Evolutionary conservation across 2,797 vertebrate species (phyloP).

Genomic region (Amniataba percoides): DNA sequence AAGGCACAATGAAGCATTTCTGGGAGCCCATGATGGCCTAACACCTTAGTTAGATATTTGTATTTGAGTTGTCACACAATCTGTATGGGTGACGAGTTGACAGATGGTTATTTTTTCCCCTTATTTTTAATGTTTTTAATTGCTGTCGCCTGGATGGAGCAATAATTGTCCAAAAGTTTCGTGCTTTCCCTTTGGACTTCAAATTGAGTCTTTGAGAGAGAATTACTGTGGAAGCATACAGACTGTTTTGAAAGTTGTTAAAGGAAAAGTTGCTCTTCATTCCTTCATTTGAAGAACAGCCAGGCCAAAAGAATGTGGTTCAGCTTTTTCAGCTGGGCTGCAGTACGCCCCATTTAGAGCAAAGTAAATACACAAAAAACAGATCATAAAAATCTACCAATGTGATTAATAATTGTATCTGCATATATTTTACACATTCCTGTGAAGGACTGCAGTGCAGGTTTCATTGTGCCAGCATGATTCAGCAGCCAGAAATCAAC

Average conservation of each 20-base stretch:
- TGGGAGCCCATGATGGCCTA: no score
- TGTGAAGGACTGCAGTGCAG: not conserved
- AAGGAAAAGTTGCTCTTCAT: not conserved
- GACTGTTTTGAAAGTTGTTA: constrained; percentile 27
- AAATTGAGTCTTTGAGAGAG: not conserved
- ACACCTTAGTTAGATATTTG: no score
- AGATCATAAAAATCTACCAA: not conserved
- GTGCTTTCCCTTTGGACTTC: not conserved
- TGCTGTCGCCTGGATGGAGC: constrained; percentile 4
- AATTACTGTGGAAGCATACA: constrained; percentile 5
- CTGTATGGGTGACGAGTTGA: no score
- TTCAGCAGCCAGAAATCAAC: constrained; percentile 59
- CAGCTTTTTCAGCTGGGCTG: not conserved
- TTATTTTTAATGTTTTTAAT: constrained; percentile 9
- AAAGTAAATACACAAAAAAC: constrained; percentile 7
- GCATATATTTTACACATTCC: not conserved
- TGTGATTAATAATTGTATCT: not conserved
- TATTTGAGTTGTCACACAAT: no score
- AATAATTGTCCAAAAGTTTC: constrained; percentile 4
- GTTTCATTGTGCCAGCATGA: constrained; percentile 45
- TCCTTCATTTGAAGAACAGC: not conserved
- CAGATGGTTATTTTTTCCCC: constrained; percentile 15
- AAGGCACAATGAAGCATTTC: no score
- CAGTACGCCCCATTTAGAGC: not conserved
- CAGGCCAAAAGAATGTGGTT: constrained; percentile 28